Conservation (phyloP, 2,797 vertebrate species). For the Acanthurus lineatus region DNA sequence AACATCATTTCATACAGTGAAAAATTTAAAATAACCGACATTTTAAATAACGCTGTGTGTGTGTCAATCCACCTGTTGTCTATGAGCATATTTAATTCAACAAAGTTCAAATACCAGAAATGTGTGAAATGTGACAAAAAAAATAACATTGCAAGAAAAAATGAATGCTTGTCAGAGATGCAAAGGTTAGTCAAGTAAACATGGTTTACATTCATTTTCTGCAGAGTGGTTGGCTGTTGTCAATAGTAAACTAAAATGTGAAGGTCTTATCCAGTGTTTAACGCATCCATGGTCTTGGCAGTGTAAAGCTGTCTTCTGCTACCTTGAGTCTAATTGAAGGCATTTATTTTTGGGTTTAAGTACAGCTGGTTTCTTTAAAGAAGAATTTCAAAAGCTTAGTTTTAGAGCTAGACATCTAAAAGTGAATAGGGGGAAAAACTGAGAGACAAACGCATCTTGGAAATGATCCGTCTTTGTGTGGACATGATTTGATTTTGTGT, state of each 20-base stretch:
- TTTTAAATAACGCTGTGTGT: too few relatives aligned
- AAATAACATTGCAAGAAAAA: too few relatives aligned
- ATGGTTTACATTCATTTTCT: too few relatives aligned
- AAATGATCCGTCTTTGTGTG: slow-evolving; percentile 21
- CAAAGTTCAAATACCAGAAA: not conserved
- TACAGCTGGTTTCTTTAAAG: not conserved
- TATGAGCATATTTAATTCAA: not conserved
- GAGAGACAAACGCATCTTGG: slow-evolving; percentile 1
- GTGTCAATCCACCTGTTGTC: not conserved
- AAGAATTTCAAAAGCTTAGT: not conserved
- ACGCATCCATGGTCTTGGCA: not conserved
- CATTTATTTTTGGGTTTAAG: slow-evolving; percentile 1
- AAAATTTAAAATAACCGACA: too few relatives aligned
- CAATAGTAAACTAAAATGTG: not conserved
- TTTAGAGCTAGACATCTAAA: not conserved
- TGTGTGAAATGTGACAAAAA: too few relatives aligned
- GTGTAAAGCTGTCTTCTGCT: not conserved
- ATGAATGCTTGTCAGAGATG: too few relatives aligned
- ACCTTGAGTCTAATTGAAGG: not conserved
- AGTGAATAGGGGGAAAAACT: not conserved
- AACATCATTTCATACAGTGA: not conserved
- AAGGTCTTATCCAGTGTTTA: not conserved
- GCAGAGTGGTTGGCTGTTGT: too few relatives aligned
- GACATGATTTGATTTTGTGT: slow-evolving; percentile 34
- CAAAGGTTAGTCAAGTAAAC: too few relatives aligned